A percentile compares a stretch with the other conserved stretches of the same genome.
Conservation (phyloP, 2,797 vertebrate species). For the Poecilia velifera region DNA sequence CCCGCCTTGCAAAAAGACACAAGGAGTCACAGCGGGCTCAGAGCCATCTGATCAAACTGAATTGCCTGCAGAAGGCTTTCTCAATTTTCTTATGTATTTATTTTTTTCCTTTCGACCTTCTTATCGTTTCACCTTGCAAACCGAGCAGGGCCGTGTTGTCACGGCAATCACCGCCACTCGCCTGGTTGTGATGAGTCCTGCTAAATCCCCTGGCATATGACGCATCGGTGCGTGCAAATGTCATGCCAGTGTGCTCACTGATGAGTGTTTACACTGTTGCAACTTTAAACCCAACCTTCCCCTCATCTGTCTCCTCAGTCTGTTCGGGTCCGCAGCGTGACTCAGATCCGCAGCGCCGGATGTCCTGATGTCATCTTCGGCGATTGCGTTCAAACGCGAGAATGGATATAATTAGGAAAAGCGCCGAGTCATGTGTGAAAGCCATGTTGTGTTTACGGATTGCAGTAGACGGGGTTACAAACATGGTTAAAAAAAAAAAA, state of each 20-base stretch:
- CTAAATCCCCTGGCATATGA: constrained; percentile 69
- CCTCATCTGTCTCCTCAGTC: constrained; percentile 32
- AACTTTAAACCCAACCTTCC: constrained; percentile 44
- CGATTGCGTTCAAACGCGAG: constrained; percentile 5
- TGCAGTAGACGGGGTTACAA: constrained; percentile 69
- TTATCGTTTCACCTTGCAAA: constrained; percentile 15
- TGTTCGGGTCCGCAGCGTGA: constrained; percentile 50
- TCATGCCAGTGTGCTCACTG: constrained; percentile 48
- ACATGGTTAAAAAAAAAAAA: not conserved
- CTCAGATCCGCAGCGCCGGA: constrained; percentile 41
- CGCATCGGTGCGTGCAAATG: constrained; percentile 65
- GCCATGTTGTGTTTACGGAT: constrained; percentile 52
- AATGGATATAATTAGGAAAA: constrained; percentile 51
- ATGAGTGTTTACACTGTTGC: constrained; percentile 59
- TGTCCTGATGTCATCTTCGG: constrained; percentile 21
- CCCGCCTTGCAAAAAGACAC: constrained; percentile 81
- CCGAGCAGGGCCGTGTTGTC: constrained; percentile 17
- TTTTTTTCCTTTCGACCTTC: not conserved
- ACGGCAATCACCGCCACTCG: constrained; percentile 31
- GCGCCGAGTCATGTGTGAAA: constrained; percentile 45
- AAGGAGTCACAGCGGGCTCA: constrained; percentile 27
- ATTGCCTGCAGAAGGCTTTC: constrained; percentile 19
- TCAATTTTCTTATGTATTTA: not conserved
- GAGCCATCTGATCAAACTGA: constrained; percentile 29
- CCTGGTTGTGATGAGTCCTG: constrained; percentile 31